Base-by-base conservation (phyloP, 2,113 vertebrate species). In the Sinocyclocheilus anshuiensis region DNA sequence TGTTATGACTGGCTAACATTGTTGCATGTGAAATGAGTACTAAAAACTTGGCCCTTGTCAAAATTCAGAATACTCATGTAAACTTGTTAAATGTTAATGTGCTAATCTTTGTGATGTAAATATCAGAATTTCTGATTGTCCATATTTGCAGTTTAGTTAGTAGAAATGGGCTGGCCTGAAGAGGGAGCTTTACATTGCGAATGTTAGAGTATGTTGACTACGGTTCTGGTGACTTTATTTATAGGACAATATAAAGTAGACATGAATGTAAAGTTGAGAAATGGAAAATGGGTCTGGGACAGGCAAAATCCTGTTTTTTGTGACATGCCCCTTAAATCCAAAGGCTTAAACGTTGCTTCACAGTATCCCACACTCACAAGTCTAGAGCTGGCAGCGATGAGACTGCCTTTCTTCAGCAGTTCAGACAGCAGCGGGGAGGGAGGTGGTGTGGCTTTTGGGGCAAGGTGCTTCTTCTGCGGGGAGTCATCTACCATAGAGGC, bases 371-470 rank as follows among this genome's bases (percentile, higher is more conserved):
- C 90, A n/a, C 96, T 96, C 94, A 99, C 98, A 96, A 98, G 95
- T 93, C 97, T 96, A 90, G 98, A 97, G 95, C 97, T 98, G 93
- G 97, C 96, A 86, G 98, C 96, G 91, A 99, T 95, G 88, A 99
- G 95, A 95, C 96, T 99, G 93, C 97, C 96, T 94, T 99, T 99
- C 94, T 99, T 99, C 95, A 99, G 96, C 92, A 99, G 96, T 92
- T 99, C 98, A 91, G 98, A 99, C 89, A 99, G 95, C 90, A 99
- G 96, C 91, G 98, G 98, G 89, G 98, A 99, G 81, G 97, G 97
- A 67, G 98, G 98, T 45, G 98, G 98, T 65, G 97, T 99, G 94
- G 96, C 94, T 94, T 99, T 99, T 93, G 97, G 97, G 94, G 95
- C 93, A 86, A 97, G 91, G 90, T 96, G 97, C 93, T 98, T 98